These are phyloP conservation scores for Trichosurus vulpecula DNA, from an alignment of 2,797 vertebrate genomes.

Conservation along the genomic window DNA sequence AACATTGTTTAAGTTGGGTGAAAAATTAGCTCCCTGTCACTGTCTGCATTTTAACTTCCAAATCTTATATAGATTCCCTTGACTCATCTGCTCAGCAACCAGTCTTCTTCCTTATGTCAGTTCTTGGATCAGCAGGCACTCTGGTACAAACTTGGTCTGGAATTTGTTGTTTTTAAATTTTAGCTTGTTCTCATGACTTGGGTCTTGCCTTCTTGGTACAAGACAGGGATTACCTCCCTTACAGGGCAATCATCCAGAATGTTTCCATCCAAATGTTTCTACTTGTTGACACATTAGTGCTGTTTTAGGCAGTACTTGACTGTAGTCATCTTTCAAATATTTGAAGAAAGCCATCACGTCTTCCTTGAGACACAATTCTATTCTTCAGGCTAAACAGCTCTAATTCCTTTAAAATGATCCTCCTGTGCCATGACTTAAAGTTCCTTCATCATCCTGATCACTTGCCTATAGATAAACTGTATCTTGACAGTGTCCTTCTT, in stretches of 20 bases:
- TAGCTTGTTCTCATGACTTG: background rate
- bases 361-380: background rate
- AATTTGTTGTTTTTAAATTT: background rate
- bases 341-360: background rate
- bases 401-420: background rate
- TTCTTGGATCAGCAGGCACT: background rate
- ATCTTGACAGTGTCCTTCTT: background rate
- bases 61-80: background rate
- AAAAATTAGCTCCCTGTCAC: background rate
- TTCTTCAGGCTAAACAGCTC: background rate
- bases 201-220: background rate
- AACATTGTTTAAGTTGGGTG: background rate
- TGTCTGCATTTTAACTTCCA: background rate
- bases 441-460: background rate
- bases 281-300: background rate
- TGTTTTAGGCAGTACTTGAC: background rate
- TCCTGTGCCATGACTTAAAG: background rate
- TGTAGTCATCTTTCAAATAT: background rate
- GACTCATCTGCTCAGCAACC: background rate
- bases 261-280: background rate
- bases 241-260: background rate
- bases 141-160: background rate
- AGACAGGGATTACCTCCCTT: background rate
- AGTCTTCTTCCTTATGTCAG: background rate
- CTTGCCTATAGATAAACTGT: background rate